phyloP scores from a whole-genome alignment of 2,888 invertebrate genomes.

The Dinocampus coccinellae region DNA sequence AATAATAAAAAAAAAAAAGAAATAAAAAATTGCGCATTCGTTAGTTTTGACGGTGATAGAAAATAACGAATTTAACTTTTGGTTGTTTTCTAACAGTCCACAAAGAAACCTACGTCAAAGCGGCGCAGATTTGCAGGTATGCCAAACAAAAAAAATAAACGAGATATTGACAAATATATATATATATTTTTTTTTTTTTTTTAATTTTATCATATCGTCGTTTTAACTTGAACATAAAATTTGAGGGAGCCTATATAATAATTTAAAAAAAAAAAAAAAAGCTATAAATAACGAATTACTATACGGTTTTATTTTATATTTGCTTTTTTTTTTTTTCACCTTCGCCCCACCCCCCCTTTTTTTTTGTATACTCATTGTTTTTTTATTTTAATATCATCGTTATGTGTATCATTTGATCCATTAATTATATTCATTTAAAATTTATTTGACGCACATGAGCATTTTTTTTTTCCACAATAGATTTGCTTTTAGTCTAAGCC shows the following conservation, averaged over 20 bases:
- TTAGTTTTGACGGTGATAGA: conserved; percentile 31
- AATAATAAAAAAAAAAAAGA: too few species aligned
- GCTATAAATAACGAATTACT: background rate
- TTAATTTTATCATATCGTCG: conserved; percentile 45
- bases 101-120: conserved; percentile 67
- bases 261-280: background rate
- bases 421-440: conserved; percentile 31
- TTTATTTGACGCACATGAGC: conserved; percentile 41
- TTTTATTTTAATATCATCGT: conserved; percentile 17
- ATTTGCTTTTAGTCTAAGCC: conserved; percentile 47
- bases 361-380: conserved; percentile 23
- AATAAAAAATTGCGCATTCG: conserved; percentile 18
- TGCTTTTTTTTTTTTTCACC: conserved; percentile 21
- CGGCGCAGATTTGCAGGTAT: conserved; percentile 68
- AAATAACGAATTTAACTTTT: conserved; percentile 52
- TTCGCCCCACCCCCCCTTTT: too few species aligned
- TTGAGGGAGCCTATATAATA: too few species aligned
- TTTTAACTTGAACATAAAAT: conserved; percentile 34
- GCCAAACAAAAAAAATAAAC: conserved; percentile 52
- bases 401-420: conserved; percentile 33
- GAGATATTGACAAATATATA: conserved; percentile 42
- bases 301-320: conserved; percentile 25
- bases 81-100: conserved; percentile 66
- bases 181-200: too few species aligned
- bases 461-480: conserved; percentile 35